Evolutionary conservation across 2,888 invertebrate species (phyloP).

Genomic region (Chalcosyrphus nemorum): DNA sequence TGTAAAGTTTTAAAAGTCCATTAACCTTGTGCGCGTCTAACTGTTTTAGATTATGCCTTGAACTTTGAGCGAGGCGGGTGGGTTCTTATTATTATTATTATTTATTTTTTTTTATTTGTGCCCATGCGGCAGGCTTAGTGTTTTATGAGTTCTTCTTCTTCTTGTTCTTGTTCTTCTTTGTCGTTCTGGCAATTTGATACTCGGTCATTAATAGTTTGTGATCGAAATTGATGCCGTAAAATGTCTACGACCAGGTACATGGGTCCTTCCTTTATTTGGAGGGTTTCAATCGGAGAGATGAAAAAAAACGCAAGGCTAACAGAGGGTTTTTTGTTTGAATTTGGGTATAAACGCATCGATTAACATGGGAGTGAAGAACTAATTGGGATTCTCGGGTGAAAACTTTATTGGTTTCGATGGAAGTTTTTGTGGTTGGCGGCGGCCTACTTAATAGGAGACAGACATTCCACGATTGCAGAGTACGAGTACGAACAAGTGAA

Average conservation of each 20-base stretch:
- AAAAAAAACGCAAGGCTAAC: background rate
- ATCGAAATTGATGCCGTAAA: conserved; percentile 41
- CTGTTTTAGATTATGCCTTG: conserved; percentile 44
- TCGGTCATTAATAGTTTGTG: conserved; percentile 49
- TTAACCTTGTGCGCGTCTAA: conserved; percentile 49
- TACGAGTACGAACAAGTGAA: too few species aligned
- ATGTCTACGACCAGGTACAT: conserved; percentile 18
- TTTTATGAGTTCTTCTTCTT: background rate
- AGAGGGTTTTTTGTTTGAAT: background rate
- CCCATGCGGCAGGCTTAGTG: background rate
- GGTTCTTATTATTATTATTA: too few species aligned
- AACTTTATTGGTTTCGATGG: background rate
- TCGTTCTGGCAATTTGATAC: conserved; percentile 45
- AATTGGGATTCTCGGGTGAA: background rate
- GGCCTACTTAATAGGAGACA: background rate
- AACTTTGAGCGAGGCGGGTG: conserved; percentile 5
- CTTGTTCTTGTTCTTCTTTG: background rate
- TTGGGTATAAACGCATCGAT: background rate
- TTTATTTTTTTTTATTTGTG: background rate
- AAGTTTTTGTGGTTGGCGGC: too few species aligned
- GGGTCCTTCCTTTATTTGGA: conserved; percentile 29
- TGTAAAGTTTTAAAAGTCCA: conserved; percentile 41
- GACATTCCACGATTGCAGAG: too few species aligned
- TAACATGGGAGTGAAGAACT: background rate
- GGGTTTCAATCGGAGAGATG: conserved; percentile 7